These are phyloP conservation scores for Cynaeus angustus DNA, from an alignment of 2,888 invertebrate species.

Conservation along the genomic window DNA sequence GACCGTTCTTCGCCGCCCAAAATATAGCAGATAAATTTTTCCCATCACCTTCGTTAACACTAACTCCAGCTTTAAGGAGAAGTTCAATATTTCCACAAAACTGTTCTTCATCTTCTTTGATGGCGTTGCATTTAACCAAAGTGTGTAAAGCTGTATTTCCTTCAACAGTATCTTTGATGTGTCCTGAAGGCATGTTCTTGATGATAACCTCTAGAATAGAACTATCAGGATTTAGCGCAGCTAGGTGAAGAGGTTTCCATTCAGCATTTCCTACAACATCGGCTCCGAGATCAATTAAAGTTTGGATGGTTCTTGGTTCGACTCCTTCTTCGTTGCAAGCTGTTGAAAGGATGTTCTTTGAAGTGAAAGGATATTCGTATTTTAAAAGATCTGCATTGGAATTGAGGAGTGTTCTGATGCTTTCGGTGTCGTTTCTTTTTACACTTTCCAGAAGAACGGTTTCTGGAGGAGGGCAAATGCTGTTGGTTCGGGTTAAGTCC, in stretches of 20 bases:
- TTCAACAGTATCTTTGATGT: slow-evolving; percentile 58
- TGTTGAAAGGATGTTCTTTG: slow-evolving; percentile 71
- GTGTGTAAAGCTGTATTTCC: slow-evolving; percentile 66
- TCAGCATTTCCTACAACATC: slow-evolving; percentile 73
- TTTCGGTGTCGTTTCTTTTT: slow-evolving; percentile 72
- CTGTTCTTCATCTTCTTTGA: slow-evolving; percentile 68
- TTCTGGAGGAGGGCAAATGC: slow-evolving; percentile 65
- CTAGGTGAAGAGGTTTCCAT: slow-evolving; percentile 80
- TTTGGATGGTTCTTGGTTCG: slow-evolving; percentile 74
- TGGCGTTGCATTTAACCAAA: slow-evolving; percentile 66
- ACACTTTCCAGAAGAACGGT: slow-evolving; percentile 73
- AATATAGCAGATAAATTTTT: slow-evolving; percentile 71
- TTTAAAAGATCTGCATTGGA: slow-evolving; percentile 74
- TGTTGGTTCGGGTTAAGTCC: slow-evolving; percentile 60
- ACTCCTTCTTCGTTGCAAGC: slow-evolving; percentile 76
- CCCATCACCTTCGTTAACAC: slow-evolving; percentile 60
- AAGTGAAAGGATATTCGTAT: slow-evolving; percentile 75
- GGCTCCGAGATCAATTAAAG: slow-evolving; percentile 77
- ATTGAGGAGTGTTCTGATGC: slow-evolving; percentile 73
- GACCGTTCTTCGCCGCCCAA: slow-evolving; percentile 76
- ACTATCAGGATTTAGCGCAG: slow-evolving; percentile 73
- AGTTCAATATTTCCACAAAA: slow-evolving; percentile 59
- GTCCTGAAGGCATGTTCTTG: slow-evolving; percentile 63
- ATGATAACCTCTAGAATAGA: slow-evolving; percentile 72
- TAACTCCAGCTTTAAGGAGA: slow-evolving; percentile 59